A percentile compares a stretch with the other conserved stretches of the same genome.
These are phyloP conservation scores for Atta colombica DNA, from an alignment of 1,140 invertebrate genomes.

Conservation along the genomic window DNA sequence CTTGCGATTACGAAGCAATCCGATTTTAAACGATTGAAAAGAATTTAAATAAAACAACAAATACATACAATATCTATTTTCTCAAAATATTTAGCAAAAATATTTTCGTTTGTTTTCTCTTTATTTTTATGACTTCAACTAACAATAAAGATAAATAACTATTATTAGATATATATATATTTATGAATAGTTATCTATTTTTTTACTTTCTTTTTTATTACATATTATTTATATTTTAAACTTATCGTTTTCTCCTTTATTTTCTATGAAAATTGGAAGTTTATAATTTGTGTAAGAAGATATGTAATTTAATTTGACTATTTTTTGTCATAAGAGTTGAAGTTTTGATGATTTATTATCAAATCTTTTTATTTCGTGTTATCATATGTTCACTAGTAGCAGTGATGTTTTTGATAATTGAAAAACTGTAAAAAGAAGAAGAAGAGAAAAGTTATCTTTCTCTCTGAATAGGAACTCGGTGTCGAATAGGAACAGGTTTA, in stretches of 20 bases:
- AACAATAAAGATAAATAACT: too few relatives aligned
- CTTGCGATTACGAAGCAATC: not conserved
- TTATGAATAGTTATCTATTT: not conserved
- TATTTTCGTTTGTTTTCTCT: not conserved
- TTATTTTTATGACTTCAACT: not conserved
- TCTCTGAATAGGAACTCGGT: conserved; percentile 25
- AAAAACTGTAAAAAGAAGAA: not conserved
- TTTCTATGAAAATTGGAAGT: not conserved
- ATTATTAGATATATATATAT: too few relatives aligned
- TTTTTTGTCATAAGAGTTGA: not conserved
- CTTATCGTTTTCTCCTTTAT: not conserved
- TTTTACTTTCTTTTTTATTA: not conserved
- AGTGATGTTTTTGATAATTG: not conserved
- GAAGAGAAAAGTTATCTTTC: not conserved
- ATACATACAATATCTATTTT: not conserved
- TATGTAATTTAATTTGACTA: not conserved
- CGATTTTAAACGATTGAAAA: not conserved
- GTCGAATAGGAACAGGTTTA: conserved; percentile 67
- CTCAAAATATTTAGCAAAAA: not conserved
- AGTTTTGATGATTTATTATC: not conserved
- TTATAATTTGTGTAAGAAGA: not conserved
- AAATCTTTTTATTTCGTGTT: not conserved
- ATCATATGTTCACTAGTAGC: not conserved
- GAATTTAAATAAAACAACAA: not conserved
- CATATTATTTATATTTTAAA: conserved; percentile 1